A percentile compares a stretch with the other conserved stretches of the same genome.
These are phyloP conservation scores for Notolabrus celidotus DNA, from an alignment of 2,797 vertebrate species.

Conservation along the genomic window DNA sequence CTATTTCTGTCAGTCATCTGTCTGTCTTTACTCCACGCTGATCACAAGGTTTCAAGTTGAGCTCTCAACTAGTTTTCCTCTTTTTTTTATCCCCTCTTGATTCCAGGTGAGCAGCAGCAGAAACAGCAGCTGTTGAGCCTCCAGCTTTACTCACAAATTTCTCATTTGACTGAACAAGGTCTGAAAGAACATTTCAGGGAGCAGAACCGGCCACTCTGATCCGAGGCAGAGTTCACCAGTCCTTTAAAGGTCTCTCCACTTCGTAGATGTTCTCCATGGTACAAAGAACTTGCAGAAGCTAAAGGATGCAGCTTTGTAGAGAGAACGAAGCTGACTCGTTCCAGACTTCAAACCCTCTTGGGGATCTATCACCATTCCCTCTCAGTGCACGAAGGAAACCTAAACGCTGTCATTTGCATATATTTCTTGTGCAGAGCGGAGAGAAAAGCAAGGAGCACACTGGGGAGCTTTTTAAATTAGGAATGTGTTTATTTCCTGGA, in stretches of 20 bases:
- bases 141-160: conserved; percentile 38
- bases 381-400: conserved; percentile 60
- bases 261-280: conserved; percentile 33
- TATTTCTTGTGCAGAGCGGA: conserved; percentile 62
- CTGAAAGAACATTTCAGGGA: conserved; percentile 1
- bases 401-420: conserved; percentile 81
- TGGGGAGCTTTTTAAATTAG: conserved; percentile 79
- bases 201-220: conserved; percentile 43
- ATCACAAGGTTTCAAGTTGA: conserved; percentile 59
- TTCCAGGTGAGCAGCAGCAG: conserved; percentile 18
- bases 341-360: conserved; percentile 61
- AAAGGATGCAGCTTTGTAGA: conserved; percentile 62
- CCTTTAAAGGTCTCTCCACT: conserved; percentile 36
- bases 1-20: conserved; percentile 65
- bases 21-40: conserved; percentile 41
- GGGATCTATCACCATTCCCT: conserved; percentile 64
- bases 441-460: conserved; percentile 64
- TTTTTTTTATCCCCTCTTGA: not conserved
- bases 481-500: conserved; percentile 80
- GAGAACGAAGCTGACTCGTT: conserved; percentile 45
- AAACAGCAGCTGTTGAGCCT: conserved; percentile 47
- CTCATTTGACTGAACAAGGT: conserved; percentile 44
- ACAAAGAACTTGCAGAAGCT: conserved; percentile 41
- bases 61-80: conserved; percentile 19
- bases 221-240: conserved; percentile 44